Conservation (phyloP, 2,797 vertebrate species). For the Sebastes baramenuke region DNA sequence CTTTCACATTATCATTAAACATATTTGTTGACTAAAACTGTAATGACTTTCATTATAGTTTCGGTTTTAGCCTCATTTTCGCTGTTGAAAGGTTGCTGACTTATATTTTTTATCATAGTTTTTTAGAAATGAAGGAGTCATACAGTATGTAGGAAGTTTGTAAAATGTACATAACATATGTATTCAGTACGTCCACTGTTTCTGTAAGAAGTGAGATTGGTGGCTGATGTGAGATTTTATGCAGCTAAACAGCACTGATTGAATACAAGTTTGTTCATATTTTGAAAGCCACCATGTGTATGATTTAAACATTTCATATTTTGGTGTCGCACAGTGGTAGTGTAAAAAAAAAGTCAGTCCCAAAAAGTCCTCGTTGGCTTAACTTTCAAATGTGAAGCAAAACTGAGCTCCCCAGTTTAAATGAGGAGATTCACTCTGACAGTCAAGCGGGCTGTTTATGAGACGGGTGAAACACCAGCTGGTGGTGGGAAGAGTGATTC, state of each 20-base stretch:
- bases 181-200: neutral
- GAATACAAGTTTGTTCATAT: neutral
- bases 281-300: neutral
- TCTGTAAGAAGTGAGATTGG: neutral
- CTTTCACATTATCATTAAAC: neutral
- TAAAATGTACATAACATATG: neutral
- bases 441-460: neutral
- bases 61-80: neutral
- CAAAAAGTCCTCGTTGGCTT: accelerated
- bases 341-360: neutral
- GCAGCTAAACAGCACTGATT: neutral
- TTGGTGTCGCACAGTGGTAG: neutral
- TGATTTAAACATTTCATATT: neutral
- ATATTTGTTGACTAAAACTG: neutral
- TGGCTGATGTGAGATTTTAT: neutral
- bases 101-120: neutral
- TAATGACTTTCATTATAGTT: neutral
- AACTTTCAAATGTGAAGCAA: neutral
- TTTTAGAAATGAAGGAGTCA: neutral
- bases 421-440: neutral
- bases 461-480: neutral
- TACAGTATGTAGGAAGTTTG: neutral
- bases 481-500: neutral
- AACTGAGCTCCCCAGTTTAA: neutral
- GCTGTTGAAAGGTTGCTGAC: neutral